phyloP scores from a whole-genome alignment of 2,888 invertebrate species.

The Hybos culiciformis region DNA sequence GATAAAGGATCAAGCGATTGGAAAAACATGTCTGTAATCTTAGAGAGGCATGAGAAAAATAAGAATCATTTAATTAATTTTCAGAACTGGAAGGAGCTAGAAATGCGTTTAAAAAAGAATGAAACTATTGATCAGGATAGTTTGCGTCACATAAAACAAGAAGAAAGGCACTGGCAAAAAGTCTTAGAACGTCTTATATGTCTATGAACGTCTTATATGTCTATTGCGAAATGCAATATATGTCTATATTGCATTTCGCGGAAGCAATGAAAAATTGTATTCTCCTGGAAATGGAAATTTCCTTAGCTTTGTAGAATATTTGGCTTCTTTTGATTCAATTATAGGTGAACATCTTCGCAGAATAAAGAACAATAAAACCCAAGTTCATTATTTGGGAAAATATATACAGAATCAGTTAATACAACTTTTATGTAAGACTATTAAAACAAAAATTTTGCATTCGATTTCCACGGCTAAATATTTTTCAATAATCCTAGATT shows the following conservation, averaged over 20 bases:
- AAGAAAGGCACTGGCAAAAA: background rate
- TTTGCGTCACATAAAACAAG: background rate
- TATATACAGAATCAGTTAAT: background rate
- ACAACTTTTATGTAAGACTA: background rate
- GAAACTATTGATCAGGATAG: background rate
- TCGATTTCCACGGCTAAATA: constrained; percentile 1
- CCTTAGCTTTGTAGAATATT: constrained; percentile 8
- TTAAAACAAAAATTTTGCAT: background rate
- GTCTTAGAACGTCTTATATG: background rate
- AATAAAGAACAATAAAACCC: background rate
- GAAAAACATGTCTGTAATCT: background rate
- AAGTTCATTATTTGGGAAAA: background rate
- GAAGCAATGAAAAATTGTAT: constrained; percentile 4
- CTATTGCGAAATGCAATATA: background rate
- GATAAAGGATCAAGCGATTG: background rate
- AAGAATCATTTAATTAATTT: background rate
- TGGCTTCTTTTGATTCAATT: constrained; percentile 9
- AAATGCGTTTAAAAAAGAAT: background rate
- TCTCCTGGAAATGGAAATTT: constrained; percentile 8
- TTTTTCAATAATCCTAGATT: constrained; percentile 3
- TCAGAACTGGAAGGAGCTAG: background rate
- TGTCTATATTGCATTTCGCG: constrained; percentile 8
- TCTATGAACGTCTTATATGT: background rate
- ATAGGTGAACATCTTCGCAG: background rate
- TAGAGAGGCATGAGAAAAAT: background rate